phyloP scores from a whole-genome alignment of 2,888 invertebrate species.

The Nezara viridula region DNA sequence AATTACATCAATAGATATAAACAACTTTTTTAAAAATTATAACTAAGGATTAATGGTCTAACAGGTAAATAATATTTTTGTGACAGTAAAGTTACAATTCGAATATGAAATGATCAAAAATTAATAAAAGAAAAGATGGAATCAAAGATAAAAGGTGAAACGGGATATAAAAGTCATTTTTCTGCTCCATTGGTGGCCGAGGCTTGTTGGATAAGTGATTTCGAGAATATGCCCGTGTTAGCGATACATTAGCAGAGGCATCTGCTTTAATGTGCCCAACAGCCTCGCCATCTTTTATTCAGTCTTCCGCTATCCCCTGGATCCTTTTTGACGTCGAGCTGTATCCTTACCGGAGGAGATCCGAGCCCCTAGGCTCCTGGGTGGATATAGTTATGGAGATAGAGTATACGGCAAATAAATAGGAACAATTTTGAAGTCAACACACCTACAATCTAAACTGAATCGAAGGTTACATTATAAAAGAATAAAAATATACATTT shows the following conservation, averaged over 20 bases:
- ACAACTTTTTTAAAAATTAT: too few relatives aligned
- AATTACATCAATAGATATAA: too few relatives aligned
- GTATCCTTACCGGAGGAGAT: background rate
- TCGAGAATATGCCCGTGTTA: slow-evolving; percentile 25
- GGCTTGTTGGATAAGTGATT: slow-evolving; percentile 39
- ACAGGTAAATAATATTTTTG: too few relatives aligned
- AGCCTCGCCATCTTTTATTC: slow-evolving; percentile 35
- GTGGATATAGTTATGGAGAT: background rate
- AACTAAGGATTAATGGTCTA: too few relatives aligned
- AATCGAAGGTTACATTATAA: background rate
- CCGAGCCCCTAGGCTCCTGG: background rate
- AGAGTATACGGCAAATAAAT: background rate
- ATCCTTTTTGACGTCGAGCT: slow-evolving; percentile 5
- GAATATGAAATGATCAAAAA: background rate
- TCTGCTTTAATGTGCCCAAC: slow-evolving; percentile 38
- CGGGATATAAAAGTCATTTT: slow-evolving; percentile 9
- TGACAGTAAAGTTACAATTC: too few relatives aligned
- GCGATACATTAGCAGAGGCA: slow-evolving; percentile 34
- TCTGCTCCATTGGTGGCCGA: background rate
- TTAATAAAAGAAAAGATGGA: background rate
- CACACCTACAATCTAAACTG: background rate
- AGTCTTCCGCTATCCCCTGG: background rate
- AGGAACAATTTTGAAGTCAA: background rate
- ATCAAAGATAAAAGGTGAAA: background rate
- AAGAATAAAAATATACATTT: too few relatives aligned